Conservation (phyloP, 2,888 invertebrate genomes). For the Sphaerophoria taeniata region DNA sequence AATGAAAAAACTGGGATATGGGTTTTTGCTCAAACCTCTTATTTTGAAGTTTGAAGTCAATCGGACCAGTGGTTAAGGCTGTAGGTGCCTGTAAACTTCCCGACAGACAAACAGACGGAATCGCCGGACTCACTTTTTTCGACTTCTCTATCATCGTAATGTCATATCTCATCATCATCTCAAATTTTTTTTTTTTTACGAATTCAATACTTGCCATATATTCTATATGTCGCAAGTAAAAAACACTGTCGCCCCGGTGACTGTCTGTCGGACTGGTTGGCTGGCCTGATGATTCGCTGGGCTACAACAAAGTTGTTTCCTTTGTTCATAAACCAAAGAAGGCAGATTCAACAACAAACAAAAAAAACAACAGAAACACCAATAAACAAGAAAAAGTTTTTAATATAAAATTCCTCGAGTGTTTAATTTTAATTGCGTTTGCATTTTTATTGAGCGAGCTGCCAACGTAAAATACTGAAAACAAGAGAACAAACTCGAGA, state of each 20-base stretch:
- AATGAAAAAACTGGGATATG: too few relatives aligned
- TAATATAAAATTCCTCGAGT: slow-evolving; percentile 31
- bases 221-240: not conserved
- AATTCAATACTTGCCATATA: too few relatives aligned
- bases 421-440: slow-evolving; percentile 46
- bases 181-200: too few relatives aligned
- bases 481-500: not conserved
- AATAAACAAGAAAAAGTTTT: not conserved
- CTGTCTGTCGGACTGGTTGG: not conserved
- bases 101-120: too few relatives aligned
- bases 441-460: not conserved
- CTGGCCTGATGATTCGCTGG: slow-evolving; percentile 10
- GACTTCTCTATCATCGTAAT: too few relatives aligned
- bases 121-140: too few relatives aligned
- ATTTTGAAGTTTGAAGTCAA: too few relatives aligned
- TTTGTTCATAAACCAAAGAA: slow-evolving; percentile 22
- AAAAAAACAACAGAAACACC: not conserved
- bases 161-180: too few relatives aligned
- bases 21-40: too few relatives aligned
- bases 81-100: too few relatives aligned
- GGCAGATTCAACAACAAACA: not conserved
- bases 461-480: not conserved
- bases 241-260: not conserved
- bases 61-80: too few relatives aligned
- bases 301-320: slow-evolving; percentile 10